Base-by-base conservation (phyloP, 2,888 invertebrate species). In the Harmothoe impar region DNA sequence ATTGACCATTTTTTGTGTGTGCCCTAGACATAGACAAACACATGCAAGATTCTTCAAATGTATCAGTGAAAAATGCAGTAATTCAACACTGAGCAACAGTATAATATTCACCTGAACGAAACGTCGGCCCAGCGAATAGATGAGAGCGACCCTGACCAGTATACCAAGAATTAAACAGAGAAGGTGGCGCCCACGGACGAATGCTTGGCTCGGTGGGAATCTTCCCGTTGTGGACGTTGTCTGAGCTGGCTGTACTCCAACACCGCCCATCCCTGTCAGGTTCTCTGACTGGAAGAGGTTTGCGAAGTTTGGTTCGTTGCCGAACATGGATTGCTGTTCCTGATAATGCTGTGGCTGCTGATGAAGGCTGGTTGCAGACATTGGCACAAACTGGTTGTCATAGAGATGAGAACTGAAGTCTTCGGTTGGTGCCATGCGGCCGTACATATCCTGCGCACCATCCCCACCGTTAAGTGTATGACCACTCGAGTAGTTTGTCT, bases 121-220 rank as follows among this genome's bases (percentile, higher is more conserved):
- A 86, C 86, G 86, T 54, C 86, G 86, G 17, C 86, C 86, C 5
- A 86, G 29, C 12, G 86, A 86, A 29, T 86, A 86, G 54, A 86
- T 86, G 86, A 86, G 86, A 31, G 86, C 51, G 1, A 86, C 31
- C 33, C 86, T 86, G 86, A 86, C 29, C 25, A 86, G 0, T 23
- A 86, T 7, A 17, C 86, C 86, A 23, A 86, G 86, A 12, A 29
- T 12, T 0, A 86, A 20, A 29, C 0, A 23, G 3, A 86, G 52
- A 1, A 86, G 56, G 17, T 29, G 29, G 29, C 86, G 86, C 1
- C 15, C 54, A 1, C 54, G 25, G 0, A 29, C n/a, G 54, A 86
- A 86, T 12, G 29, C 29, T 29, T 52, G 7, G 54, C 54, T 86
- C 7, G 86, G 86, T 17, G 72, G 15, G 17, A 25, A 3, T 29